A percentile compares a stretch with the other conserved stretches of the same genome.
phyloP scores from a whole-genome alignment of 2,888 invertebrate genomes.

The Chaitophorus viminalis region DNA sequence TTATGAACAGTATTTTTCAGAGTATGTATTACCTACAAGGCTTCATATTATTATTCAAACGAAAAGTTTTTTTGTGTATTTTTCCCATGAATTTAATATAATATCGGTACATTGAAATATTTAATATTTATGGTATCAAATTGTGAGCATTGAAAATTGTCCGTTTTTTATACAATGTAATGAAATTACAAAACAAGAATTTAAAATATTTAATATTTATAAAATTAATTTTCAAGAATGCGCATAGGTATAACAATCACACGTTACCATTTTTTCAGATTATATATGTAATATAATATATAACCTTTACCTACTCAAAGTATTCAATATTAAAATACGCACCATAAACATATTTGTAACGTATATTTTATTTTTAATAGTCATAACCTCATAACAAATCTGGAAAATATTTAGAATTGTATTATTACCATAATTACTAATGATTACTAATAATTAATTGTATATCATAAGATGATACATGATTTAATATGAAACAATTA shows the following conservation, averaged over 20 bases:
- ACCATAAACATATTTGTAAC: background rate
- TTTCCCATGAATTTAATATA: background rate
- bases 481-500: background rate
- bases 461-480: no score
- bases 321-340: background rate
- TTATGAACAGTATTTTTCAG: no score
- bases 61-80: background rate
- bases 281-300: background rate
- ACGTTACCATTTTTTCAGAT: background rate
- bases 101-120: background rate
- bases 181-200: conserved; percentile 13
- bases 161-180: background rate
- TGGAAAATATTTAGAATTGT: background rate
- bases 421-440: background rate
- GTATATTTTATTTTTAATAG: background rate
- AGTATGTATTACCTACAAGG: background rate
- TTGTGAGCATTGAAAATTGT: conserved; percentile 15
- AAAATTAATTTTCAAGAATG: background rate
- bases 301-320: background rate
- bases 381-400: background rate
- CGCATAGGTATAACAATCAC: background rate
- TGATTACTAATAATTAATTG: background rate
- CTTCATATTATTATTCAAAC: background rate
- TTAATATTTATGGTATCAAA: conserved; percentile 14
- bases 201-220: conserved; percentile 8